A percentile compares a stretch with the other conserved stretches of the same genome.
Conservation (phyloP, 2,888 invertebrate species). For the Zhuqinia jingwanae region DNA sequence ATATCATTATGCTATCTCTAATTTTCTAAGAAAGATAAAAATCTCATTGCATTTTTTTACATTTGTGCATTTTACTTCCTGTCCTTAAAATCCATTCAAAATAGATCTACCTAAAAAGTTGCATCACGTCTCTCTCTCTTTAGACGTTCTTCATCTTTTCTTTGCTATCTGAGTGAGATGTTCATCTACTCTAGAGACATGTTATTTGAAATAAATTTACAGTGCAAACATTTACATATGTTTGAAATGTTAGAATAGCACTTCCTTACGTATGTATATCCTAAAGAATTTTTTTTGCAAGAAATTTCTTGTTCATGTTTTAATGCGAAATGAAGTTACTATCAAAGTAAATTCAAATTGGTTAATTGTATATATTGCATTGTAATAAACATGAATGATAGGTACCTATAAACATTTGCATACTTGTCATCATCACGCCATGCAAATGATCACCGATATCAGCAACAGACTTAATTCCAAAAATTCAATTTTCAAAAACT, state of each 20-base stretch:
- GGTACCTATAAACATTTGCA: slow-evolving; percentile 28
- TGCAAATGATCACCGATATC: neutral
- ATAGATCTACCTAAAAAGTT: too few relatives aligned
- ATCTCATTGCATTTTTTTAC: too few relatives aligned
- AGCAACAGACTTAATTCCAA: slow-evolving; percentile 13
- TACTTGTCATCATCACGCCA: slow-evolving; percentile 30
- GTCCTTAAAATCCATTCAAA: too few relatives aligned
- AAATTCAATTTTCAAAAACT: slow-evolving; percentile 15
- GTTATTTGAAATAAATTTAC: neutral
- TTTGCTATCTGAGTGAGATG: too few relatives aligned
- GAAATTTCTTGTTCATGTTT: neutral
- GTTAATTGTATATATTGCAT: slow-evolving; percentile 12
- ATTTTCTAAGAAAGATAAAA: too few relatives aligned
- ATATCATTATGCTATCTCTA: too few relatives aligned
- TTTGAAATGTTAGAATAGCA: neutral
- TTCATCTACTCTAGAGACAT: too few relatives aligned
- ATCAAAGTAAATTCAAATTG: neutral
- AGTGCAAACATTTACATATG: too few relatives aligned
- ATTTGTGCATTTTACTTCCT: too few relatives aligned
- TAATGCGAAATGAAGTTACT: slow-evolving; percentile 3
- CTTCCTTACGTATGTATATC: neutral
- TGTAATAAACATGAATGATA: slow-evolving; percentile 3
- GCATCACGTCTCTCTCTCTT: too few relatives aligned
- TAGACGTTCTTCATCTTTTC: too few relatives aligned
- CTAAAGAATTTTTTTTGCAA: neutral